Evolutionary conservation across 37 sponge, comb jelly and placozoan species (phyloP).

Genomic region (Bolinopsis microptera): DNA sequence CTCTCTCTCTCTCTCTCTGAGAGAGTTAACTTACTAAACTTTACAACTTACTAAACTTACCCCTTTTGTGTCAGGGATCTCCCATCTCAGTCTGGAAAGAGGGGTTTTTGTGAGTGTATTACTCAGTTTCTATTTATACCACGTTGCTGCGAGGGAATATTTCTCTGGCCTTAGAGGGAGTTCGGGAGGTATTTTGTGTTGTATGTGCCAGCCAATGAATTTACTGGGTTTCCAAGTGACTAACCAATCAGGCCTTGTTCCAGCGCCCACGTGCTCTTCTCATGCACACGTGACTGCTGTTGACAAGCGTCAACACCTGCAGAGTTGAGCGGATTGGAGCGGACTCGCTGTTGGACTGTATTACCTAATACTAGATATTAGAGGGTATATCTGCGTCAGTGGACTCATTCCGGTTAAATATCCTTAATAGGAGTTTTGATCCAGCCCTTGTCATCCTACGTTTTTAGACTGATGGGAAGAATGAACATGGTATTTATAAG

Average conservation of each 20-base stretch:
- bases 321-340: background rate
- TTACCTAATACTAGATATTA: background rate
- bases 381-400: background rate
- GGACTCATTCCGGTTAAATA: too few relatives aligned
- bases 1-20: too few relatives aligned
- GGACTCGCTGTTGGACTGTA: background rate
- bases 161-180: background rate
- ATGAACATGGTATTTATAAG: too few relatives aligned
- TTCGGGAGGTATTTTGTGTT: background rate
- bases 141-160: background rate
- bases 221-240: background rate
- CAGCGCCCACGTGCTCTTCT: background rate
- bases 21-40: too few relatives aligned
- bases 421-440: too few relatives aligned
- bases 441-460: too few relatives aligned
- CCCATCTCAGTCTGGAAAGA: too few relatives aligned
- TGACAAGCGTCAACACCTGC: background rate
- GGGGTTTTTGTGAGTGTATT: background rate
- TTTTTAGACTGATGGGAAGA: too few relatives aligned
- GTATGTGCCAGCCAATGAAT: background rate
- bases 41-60: too few relatives aligned
- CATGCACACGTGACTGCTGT: background rate
- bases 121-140: background rate
- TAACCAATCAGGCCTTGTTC: too few relatives aligned
- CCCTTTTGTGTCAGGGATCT: too few relatives aligned